Evolutionary conservation across 2,888 invertebrate species (phyloP).

Genomic region (Pomacea canaliculata): DNA sequence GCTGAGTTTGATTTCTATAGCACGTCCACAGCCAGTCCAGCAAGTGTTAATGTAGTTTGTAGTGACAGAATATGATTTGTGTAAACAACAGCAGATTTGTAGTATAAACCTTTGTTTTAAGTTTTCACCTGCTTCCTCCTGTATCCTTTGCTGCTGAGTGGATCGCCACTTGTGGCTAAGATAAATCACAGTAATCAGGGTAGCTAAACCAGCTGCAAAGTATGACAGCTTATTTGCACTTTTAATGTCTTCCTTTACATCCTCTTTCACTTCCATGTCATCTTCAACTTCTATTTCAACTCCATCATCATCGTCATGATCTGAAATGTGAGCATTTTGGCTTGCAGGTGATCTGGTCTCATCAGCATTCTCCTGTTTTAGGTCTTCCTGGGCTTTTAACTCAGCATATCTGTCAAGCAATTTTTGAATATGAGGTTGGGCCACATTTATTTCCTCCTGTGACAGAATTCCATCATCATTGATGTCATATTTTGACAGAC

Average conservation of each 20-base stretch:
- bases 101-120: too few species aligned
- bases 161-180: neutral
- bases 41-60: too few species aligned
- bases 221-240: neutral
- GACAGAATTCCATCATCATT: conserved; percentile 31
- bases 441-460: conserved; percentile 26
- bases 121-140: neutral
- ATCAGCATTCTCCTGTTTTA: conserved; percentile 1
- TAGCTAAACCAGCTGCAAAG: neutral
- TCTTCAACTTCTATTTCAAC: conserved; percentile 22
- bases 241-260: neutral
- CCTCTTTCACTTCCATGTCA: conserved; percentile 11
- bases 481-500: conserved; percentile 26
- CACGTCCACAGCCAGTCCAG: too few species aligned
- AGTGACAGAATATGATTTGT: too few species aligned
- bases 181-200: neutral
- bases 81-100: too few species aligned
- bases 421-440: conserved; percentile 23
- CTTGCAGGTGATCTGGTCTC: neutral
- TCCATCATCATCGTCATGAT: conserved; percentile 23
- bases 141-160: neutral
- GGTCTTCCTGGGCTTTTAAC: conserved; percentile 9
- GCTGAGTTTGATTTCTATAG: too few species aligned
- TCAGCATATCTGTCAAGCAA: conserved; percentile 16
- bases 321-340: neutral